Conservation (phyloP, 2,113 vertebrate species). For the Opisthocomus hoazin region DNA sequence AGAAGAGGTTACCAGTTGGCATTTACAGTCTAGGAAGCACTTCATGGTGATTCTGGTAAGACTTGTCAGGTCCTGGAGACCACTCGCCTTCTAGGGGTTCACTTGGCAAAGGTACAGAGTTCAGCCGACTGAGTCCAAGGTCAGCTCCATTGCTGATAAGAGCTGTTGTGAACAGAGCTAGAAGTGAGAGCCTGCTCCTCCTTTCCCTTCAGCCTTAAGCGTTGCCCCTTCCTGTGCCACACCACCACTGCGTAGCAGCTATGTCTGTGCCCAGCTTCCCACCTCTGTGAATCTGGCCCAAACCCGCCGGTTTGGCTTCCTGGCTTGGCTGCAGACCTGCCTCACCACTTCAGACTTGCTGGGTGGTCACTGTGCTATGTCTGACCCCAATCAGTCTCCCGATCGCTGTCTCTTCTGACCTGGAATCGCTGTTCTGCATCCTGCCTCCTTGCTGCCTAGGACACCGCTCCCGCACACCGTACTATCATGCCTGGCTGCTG, state of each 20-base stretch:
- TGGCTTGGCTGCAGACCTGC: background rate
- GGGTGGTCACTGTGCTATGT: background rate
- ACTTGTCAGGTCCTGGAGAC: background rate
- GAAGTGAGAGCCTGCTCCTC: background rate
- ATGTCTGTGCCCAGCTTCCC: background rate
- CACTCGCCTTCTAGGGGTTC: background rate
- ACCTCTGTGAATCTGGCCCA: fast-evolving
- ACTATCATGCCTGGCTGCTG: background rate
- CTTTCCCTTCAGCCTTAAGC: background rate
- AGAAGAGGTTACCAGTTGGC: background rate
- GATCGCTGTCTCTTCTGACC: background rate
- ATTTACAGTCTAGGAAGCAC: background rate
- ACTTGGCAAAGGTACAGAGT: fast-evolving
- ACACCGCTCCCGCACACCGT: background rate
- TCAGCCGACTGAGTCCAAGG: background rate
- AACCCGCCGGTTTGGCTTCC: background rate
- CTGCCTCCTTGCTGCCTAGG: background rate
- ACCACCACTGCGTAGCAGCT: background rate
- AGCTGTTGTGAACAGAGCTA: background rate
- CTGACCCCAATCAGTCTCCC: background rate
- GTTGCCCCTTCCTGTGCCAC: background rate
- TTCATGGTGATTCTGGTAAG: background rate
- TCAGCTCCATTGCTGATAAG: background rate
- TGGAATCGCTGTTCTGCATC: background rate
- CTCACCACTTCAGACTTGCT: background rate